Conservation (phyloP, 1,140 invertebrate genomes). For the Drosophila chauvacae region DNA sequence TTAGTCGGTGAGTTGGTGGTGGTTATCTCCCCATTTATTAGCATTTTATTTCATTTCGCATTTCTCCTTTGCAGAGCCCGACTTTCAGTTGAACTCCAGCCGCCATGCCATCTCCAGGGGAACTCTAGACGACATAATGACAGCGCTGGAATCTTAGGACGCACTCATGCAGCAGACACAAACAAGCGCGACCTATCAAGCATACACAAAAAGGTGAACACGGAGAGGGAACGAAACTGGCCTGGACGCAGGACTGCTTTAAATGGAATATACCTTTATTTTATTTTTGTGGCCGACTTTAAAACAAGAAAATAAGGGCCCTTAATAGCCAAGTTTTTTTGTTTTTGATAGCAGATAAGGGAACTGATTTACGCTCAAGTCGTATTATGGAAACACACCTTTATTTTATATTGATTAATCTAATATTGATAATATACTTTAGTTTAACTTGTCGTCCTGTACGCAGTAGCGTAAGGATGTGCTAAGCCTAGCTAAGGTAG, state of each 20-base stretch:
- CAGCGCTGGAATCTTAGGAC: conserved; percentile 51
- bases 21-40: too few relatives aligned
- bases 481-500: not conserved
- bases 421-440: too few relatives aligned
- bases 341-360: not conserved
- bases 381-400: conserved; percentile 8
- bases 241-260: not conserved
- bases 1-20: conserved; percentile 46
- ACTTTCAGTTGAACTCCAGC: conserved; percentile 47
- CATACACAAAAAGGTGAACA: not conserved
- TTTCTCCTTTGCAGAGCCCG: conserved; percentile 30
- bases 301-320: not conserved
- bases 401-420: not conserved
- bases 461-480: not conserved
- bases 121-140: conserved; percentile 64
- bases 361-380: conserved; percentile 13
- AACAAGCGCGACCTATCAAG: not conserved
- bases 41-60: not conserved
- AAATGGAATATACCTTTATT: not conserved
- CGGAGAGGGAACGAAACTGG: not conserved
- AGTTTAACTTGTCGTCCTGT: not conserved
- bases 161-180: not conserved
- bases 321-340: too few relatives aligned
- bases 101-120: conserved; percentile 47
- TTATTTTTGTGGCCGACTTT: not conserved